Base-by-base conservation (phyloP, 2,797 vertebrate species). In the Brotula barbata region DNA sequence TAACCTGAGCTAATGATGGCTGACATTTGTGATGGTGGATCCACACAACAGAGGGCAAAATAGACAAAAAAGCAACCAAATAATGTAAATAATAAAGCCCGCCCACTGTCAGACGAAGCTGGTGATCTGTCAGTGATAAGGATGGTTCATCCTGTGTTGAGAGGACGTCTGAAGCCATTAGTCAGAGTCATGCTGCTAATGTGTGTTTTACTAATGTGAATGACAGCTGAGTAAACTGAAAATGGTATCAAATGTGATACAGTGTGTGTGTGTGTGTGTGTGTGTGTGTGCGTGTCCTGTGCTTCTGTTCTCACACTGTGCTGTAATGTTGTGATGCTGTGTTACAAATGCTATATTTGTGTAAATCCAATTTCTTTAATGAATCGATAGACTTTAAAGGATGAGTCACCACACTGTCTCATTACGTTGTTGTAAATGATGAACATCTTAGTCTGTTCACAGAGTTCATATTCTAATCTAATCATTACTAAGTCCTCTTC, bases 71-170 rank as follows among this genome's bases (percentile, higher is more conserved):
- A 2, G 23, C 71, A 14, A 28, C 23, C 9, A 33, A 64, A 31
- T 51, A 58, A 71, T 64, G 61, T 66, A 50, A 6, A 6, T 58
- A 62, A 75, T 78, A 72, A 77, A 42, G 37, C 58, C 42, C 31
- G 34, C 57, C 61, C 58, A 40, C 37, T 39, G 46, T 64, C 43
- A 51, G 33, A 57, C 61, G 59, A 41, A 41, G 56, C 42, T 59
- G 73, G 62, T 87, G 87, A 89, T 87, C 87, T 89, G 86, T 82
- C 87, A 86, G 57, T n/a, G n/a, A n/a, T n/a, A n/a, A 85, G 82
- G 84, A 78, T 73, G 68, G 68, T 88, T n/a, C n/a, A n/a, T 28
- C 48, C 36, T 68, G 48, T 43, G 63, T 36, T 53, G 45, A 42
- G 33, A 46, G 33, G 50, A 70, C 71, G 84, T 83, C 84, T 46